Evolutionary conservation across 1,140 invertebrate genomes (phyloP), one percentile per base, ranked within the genome.

Genomic region (Eubasilissa regina): DNA sequence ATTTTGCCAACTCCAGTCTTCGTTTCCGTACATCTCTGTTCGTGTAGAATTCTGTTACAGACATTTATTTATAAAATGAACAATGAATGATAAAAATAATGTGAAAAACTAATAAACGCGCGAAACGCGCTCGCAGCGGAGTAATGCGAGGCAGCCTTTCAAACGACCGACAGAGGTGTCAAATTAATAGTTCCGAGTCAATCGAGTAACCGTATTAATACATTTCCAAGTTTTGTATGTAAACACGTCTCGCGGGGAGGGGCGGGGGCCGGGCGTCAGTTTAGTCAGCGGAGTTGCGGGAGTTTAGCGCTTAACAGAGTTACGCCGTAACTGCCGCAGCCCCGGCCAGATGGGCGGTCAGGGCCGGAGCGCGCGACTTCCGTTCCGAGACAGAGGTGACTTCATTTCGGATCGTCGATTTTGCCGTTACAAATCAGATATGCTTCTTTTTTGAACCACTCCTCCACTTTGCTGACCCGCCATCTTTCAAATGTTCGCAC

Each of bases 201-300:
- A 51, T 51, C n/a, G 48, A 51, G 48, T 51, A 51, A 8, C 48
- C 1, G 48, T 51, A 51, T 51, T 51, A 51, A 1, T 51, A 51
- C 48, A 51, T 51, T 8, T 13, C 48, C 48, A 15, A 51, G 3
- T 51, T 51, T 12, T 13, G 48, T 51, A 51, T 13, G 48, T 51
- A 51, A 51, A 51, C 48, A 51, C 11, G 48, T 35, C 25, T 6
- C 25, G 25, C 48, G 48, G 48, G 48, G 6, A 35, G 48, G 48
- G 48, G 11, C n/a, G 48, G 48, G 48, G 8, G n/a, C 1, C 48
- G 60, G n/a, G 60, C n/a, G 60, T 64, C 35, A 64, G 60, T 64
- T 43, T 13, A 64, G 21, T 64, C 35, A 64, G 60, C 60, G 60
- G 60, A 64, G 60, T 64, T 64, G 35, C 55, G 60, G 60, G 60